phyloP scores from a whole-genome alignment of 1,140 invertebrate genomes.

The Vollenhovia emeryi region DNA sequence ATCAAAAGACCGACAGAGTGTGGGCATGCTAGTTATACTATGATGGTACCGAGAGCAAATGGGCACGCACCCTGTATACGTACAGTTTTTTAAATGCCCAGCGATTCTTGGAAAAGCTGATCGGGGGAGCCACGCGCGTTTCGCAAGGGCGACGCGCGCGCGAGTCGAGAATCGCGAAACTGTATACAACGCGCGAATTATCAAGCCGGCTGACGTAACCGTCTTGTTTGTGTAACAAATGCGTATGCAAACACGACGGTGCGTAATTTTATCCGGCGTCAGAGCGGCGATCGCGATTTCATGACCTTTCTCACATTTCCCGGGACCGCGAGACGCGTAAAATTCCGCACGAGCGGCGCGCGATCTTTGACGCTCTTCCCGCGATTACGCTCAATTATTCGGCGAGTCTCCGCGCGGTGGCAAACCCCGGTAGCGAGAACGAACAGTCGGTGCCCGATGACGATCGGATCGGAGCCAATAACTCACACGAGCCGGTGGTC shows the following conservation, averaged over 20 bases:
- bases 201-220: slow-evolving; percentile 14
- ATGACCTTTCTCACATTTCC: slow-evolving; percentile 30
- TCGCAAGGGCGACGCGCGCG: neutral
- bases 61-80: too few relatives aligned
- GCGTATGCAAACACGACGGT: slow-evolving; percentile 9
- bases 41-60: too few relatives aligned
- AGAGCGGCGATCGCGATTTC: slow-evolving; percentile 10
- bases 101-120: neutral
- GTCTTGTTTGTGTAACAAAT: slow-evolving; percentile 37
- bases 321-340: neutral
- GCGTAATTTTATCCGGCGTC: slow-evolving; percentile 34
- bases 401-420: neutral
- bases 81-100: neutral
- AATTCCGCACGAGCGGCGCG: neutral
- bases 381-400: slow-evolving; percentile 18
- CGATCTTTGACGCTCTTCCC: neutral
- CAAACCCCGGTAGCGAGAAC: neutral
- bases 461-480: slow-evolving; percentile 9
- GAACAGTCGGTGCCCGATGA: neutral
- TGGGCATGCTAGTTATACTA: too few relatives aligned
- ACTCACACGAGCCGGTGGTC: neutral
- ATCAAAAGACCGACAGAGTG: too few relatives aligned
- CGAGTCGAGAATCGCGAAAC: neutral
- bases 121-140: too few relatives aligned
- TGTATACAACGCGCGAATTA: slow-evolving; percentile 7